These are phyloP conservation scores for Gambusia yucatana DNA, from an alignment of 2,797 vertebrate species.

Conservation along the genomic window DNA sequence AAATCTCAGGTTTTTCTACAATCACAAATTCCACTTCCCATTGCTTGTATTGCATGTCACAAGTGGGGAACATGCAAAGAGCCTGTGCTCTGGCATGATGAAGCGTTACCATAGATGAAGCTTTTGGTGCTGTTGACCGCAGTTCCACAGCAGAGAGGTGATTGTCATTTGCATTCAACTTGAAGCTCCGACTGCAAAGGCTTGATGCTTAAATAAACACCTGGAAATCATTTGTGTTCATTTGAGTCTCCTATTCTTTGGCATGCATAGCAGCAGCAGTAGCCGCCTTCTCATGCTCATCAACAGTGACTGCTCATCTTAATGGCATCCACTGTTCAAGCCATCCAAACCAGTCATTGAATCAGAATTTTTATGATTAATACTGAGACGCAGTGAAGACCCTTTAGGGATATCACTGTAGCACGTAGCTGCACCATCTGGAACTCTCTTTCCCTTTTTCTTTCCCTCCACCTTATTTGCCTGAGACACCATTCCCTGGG, in stretches of 20 bases:
- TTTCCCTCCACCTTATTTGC: slow-evolving; percentile 75
- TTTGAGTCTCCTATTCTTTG: slow-evolving; percentile 72
- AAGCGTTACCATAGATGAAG: slow-evolving; percentile 51
- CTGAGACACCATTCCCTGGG: slow-evolving; percentile 78
- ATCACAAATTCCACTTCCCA: slow-evolving; percentile 56
- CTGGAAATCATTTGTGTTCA: slow-evolving; percentile 76
- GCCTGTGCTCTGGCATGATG: slow-evolving; percentile 37
- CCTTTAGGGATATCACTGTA: slow-evolving; percentile 1
- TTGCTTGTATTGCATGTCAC: slow-evolving; percentile 55
- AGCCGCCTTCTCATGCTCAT: slow-evolving; percentile 26
- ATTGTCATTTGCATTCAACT: slow-evolving; percentile 80
- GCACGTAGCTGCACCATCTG: slow-evolving; percentile 5
- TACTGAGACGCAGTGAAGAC: background rate
- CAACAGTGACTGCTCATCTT: slow-evolving; percentile 22
- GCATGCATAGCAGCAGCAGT: slow-evolving; percentile 30
- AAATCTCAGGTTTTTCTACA: slow-evolving; percentile 64
- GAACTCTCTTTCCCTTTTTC: slow-evolving; percentile 26
- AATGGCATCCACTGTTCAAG: slow-evolving; percentile 24
- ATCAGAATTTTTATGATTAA: slow-evolving; percentile 17
- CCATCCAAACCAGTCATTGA: slow-evolving; percentile 35
- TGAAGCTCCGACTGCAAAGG: slow-evolving; percentile 64
- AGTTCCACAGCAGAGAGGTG: slow-evolving; percentile 63
- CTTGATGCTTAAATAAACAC: slow-evolving; percentile 74
- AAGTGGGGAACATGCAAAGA: slow-evolving; percentile 72
- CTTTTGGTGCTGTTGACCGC: slow-evolving; percentile 49